Percentiles rank a stretch among this genome's conserved stretches.
Evolutionary conservation across 1,140 invertebrate genomes (phyloP).

Genomic region (Hylaeus anthracinus): DNA sequence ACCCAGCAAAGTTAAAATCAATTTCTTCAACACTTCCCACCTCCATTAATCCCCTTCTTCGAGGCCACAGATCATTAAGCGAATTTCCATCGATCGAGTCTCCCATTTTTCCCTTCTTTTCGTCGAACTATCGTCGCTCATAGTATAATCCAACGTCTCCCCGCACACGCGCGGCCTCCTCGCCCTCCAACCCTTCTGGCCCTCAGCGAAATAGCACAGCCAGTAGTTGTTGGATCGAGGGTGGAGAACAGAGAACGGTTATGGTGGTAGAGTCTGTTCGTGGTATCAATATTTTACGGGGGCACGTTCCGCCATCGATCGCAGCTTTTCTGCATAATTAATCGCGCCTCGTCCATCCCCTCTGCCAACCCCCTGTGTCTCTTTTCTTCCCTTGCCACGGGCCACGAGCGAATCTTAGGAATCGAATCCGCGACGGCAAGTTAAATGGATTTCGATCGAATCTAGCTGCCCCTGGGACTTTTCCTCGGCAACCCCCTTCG

Average conservation of each 20-base stretch:
- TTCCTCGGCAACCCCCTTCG: too few relatives aligned
- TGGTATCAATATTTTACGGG: conserved; percentile 74
- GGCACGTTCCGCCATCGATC: conserved; percentile 73
- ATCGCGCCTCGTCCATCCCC: conserved; percentile 52
- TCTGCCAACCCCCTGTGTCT: not conserved
- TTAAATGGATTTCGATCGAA: conserved; percentile 57
- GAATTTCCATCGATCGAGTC: conserved; percentile 6
- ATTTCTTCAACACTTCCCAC: not conserved
- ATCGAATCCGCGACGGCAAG: conserved; percentile 49
- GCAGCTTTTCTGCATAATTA: conserved; percentile 72
- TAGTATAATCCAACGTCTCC: conserved; percentile 54
- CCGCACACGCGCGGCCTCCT: not conserved
- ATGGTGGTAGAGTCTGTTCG: conserved; percentile 59
- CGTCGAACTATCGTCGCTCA: conserved; percentile 2
- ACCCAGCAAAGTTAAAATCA: too few relatives aligned
- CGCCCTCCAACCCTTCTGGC: too few relatives aligned
- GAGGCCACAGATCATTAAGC: not conserved
- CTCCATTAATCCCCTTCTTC: not conserved
- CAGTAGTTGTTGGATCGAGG: conserved; percentile 50
- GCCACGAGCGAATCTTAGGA: conserved; percentile 40
- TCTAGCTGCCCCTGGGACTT: not conserved
- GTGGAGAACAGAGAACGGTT: conserved; percentile 55
- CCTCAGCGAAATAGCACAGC: conserved; percentile 24
- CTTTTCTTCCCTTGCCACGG: conserved; percentile 25
- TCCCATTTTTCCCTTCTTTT: not conserved